Percentiles rank a stretch among this genome's conserved stretches.
These are phyloP conservation scores for Brachionus manjavacas DNA, from an alignment of 1,140 invertebrate genomes.

Conservation along the genomic window DNA sequence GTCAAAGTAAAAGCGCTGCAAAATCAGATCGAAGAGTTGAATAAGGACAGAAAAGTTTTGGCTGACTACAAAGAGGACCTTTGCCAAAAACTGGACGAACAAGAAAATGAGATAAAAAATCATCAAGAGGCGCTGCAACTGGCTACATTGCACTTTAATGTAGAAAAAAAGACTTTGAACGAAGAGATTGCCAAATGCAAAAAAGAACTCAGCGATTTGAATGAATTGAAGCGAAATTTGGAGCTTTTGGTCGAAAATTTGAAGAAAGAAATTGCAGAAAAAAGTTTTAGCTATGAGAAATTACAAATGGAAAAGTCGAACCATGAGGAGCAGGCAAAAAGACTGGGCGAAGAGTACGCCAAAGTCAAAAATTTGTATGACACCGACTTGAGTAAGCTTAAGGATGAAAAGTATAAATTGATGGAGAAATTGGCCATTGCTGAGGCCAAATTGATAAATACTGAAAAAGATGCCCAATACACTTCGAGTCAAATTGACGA, in stretches of 20 bases:
- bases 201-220: slow-evolving; percentile 32
- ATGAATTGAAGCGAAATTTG: slow-evolving; percentile 34
- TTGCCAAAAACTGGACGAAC: not conserved
- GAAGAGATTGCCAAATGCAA: not conserved
- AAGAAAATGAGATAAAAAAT: not conserved
- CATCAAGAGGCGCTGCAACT: slow-evolving; percentile 24
- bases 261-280: not conserved
- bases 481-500: slow-evolving; percentile 28
- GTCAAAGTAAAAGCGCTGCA: not conserved
- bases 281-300: slow-evolving; percentile 20
- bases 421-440: slow-evolving; percentile 9
- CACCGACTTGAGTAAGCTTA: not conserved
- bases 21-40: slow-evolving; percentile 37
- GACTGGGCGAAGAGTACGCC: not conserved
- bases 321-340: not conserved
- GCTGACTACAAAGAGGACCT: slow-evolving; percentile 27
- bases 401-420: slow-evolving; percentile 10
- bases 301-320: not conserved
- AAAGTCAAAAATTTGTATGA: not conserved
- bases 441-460: slow-evolving; percentile 7
- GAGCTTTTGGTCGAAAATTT: not conserved
- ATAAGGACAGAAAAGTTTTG: slow-evolving; percentile 22
- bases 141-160: slow-evolving; percentile 15
- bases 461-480: not conserved
- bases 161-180: slow-evolving; percentile 22